Conservation (phyloP, 2,113 vertebrate species). For the Rhinolophus sinicus region DNA sequence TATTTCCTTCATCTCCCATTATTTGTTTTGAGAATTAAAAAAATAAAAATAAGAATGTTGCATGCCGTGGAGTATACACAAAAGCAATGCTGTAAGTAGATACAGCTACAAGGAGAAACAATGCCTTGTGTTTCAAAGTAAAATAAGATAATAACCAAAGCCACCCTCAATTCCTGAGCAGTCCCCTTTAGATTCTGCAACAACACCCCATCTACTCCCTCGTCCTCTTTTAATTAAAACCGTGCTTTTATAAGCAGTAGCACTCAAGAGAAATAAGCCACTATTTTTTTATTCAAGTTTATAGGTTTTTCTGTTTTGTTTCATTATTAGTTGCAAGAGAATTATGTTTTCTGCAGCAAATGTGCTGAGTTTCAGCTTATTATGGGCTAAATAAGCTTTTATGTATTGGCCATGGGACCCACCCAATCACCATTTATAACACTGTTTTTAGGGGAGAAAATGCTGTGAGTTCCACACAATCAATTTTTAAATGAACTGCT, state of each 20-base stretch:
- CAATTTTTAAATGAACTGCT: slow-evolving; percentile 54
- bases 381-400: slow-evolving; percentile 59
- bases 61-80: not conserved
- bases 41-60: not conserved
- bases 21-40: not conserved
- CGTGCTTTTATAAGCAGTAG: slow-evolving; percentile 10
- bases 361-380: slow-evolving; percentile 45
- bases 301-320: slow-evolving; percentile 59
- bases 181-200: not conserved
- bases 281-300: slow-evolving; percentile 42
- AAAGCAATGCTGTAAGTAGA: not conserved
- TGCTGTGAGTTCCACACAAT: slow-evolving; percentile 46
- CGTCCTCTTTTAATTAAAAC: slow-evolving; percentile 66
- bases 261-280: slow-evolving; percentile 54
- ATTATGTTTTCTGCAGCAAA: slow-evolving; percentile 52
- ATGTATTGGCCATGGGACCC: slow-evolving; percentile 1
- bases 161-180: not conserved
- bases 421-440: not conserved
- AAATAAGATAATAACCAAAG: slow-evolving; percentile 17
- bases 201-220: not conserved
- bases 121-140: not conserved
- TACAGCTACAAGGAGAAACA: not conserved
- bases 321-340: slow-evolving; percentile 37
- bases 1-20: not conserved
- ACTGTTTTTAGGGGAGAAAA: slow-evolving; percentile 35